Percentiles rank a stretch among this genome's conserved stretches.
Conservation (phyloP, 1,140 invertebrate genomes). For the Lasioglossum baleicum region DNA sequence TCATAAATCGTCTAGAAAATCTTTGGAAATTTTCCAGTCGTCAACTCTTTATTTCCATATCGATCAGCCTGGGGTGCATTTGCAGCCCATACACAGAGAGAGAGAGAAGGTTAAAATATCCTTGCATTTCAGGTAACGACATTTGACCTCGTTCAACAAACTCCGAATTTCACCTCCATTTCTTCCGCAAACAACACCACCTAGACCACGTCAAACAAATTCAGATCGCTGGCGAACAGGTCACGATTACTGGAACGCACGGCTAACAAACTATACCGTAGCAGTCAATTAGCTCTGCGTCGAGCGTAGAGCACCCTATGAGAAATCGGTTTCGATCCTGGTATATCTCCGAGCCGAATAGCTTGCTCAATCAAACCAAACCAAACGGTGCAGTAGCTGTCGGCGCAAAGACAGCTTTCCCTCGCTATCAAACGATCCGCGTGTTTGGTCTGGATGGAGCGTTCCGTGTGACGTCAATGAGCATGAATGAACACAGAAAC, state of each 20-base stretch:
- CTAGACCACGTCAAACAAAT: too few species aligned
- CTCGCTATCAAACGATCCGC: background rate
- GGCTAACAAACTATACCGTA: background rate
- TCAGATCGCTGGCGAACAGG: background rate
- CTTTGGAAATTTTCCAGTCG: too few species aligned
- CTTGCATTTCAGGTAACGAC: too few species aligned
- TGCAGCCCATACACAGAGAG: too few species aligned
- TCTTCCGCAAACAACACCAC: too few species aligned
- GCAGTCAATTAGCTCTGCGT: background rate
- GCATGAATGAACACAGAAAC: conserved; percentile 9
- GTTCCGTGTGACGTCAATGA: background rate
- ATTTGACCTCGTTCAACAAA: too few species aligned
- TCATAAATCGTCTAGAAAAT: too few species aligned
- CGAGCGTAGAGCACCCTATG: background rate
- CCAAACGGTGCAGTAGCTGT: background rate
- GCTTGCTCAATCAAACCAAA: background rate
- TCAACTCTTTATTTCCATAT: too few species aligned
- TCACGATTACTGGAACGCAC: background rate
- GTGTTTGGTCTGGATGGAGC: background rate
- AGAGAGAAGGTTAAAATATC: too few species aligned
- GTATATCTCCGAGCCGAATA: background rate
- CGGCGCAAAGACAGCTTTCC: background rate
- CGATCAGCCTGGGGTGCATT: too few species aligned
- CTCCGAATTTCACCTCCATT: too few species aligned
- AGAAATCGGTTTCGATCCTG: background rate